Percentiles rank a stretch among this genome's conserved stretches.
phyloP scores from a whole-genome alignment of 2,888 invertebrate genomes.

The Stenurella melanura region DNA sequence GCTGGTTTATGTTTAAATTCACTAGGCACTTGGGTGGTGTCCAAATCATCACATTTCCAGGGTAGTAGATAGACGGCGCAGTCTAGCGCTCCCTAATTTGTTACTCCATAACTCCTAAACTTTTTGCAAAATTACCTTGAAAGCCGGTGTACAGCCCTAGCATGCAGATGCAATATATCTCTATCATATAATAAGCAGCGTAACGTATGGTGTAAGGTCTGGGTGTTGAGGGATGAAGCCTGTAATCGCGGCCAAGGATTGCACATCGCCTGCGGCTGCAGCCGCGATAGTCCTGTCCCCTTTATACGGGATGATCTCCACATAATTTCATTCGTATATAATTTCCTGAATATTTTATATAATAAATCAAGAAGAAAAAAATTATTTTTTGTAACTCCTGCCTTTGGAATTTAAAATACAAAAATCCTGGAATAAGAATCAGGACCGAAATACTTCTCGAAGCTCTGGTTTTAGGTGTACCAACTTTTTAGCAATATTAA shows the following conservation, averaged over 20 bases:
- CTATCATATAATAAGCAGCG: conserved; percentile 70
- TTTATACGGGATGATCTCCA: neutral
- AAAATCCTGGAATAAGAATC: too few relatives aligned
- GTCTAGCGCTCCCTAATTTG: conserved; percentile 58
- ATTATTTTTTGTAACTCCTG: too few relatives aligned
- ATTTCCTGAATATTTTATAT: too few relatives aligned
- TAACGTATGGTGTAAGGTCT: conserved; percentile 67
- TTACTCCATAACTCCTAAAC: conserved; percentile 54
- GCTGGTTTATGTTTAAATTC: conserved; percentile 44
- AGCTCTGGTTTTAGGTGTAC: too few relatives aligned
- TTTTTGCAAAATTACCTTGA: conserved; percentile 66
- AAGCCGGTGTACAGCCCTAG: conserved; percentile 64
- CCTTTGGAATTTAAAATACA: too few relatives aligned
- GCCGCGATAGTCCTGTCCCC: neutral
- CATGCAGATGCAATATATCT: conserved; percentile 69
- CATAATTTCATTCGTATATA: neutral
- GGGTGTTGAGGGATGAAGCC: conserved; percentile 64
- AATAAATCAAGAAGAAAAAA: too few relatives aligned
- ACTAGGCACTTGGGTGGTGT: conserved; percentile 15
- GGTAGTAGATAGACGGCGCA: conserved; percentile 37
- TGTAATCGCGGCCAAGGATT: conserved; percentile 60
- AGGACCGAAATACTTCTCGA: too few relatives aligned
- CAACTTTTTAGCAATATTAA: too few relatives aligned
- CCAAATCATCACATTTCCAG: conserved; percentile 46
- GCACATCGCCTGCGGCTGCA: neutral